Base-by-base conservation (phyloP, 1,140 invertebrate species). In the Zaprionus taronus region DNA sequence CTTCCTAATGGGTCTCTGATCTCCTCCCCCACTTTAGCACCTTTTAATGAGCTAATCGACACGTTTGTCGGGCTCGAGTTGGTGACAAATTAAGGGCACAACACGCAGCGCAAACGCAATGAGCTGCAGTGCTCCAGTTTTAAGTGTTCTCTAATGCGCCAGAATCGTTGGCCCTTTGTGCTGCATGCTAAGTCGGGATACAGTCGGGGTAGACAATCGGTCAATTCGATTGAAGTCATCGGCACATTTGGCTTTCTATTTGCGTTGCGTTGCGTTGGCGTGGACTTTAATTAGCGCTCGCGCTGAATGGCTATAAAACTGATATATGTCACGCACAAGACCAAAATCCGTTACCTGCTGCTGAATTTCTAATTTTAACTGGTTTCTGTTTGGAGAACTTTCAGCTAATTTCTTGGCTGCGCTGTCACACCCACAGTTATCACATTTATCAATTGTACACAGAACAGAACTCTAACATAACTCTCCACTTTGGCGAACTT, bases 281-380 rank as follows among this genome's bases (percentile, higher is more conserved):
- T 83, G 55, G 64, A 53, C 72, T 71, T 89, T 87, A 87, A 87
- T 89, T 87, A 89, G 77, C 84, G 44, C 36, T 49, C 61, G 44
- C 36, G 53, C 61, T 64, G 78, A 80, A 61, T 78, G 68, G 65
- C 77, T 73, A 87, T 87, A 89, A 87, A 87, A 83, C 65, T 81
- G 81, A 87, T 89, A 70, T 79, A 83, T 87, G 84, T 89, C 83
- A 87, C 81, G 84, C 78, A 79, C 77, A 20, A 76, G 17, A 56
- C 44, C 53, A 44, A 49, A 77, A 64, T 74, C 75, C 58, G 74
- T 63, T 71, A 72, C 58, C 55, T 31, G 49, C 44, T 58, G 71
- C 68, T 57, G 72, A 84, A 80, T 77, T 83, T 81, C 31, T 63
- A 81, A 64, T 61, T 80, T 72, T 69, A 79, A 80, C 81, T 80